phyloP scores from a whole-genome alignment of 2,113 vertebrate species.

The Anolis carolinensis region DNA sequence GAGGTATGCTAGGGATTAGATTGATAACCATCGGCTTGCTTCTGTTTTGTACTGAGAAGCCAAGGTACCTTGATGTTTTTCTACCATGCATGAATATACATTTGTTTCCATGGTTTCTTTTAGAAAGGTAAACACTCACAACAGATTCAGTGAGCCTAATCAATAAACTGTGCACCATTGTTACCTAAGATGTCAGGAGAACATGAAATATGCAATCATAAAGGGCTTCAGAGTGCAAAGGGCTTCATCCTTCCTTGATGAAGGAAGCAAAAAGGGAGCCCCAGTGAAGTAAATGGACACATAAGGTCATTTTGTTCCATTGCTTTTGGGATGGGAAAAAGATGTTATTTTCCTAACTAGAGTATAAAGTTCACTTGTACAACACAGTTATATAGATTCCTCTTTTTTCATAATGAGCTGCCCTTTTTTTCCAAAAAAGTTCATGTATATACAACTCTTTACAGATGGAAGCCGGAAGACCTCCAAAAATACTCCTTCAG shows the following conservation, averaged over 20 bases:
- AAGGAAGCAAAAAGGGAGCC: too few species aligned
- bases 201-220: conserved; percentile 3
- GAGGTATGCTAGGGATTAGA: conserved; percentile 15
- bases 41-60: conserved; percentile 10
- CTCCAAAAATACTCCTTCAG: conserved; percentile 20
- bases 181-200: conserved; percentile 10
- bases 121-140: background rate
- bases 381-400: background rate
- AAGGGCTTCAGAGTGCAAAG: background rate
- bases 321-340: background rate
- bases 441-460: background rate
- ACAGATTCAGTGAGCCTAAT: conserved; percentile 7
- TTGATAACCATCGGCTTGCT: conserved; percentile 26
- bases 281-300: background rate
- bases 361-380: background rate
- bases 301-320: background rate
- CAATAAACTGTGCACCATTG: conserved; percentile 28
- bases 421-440: background rate
- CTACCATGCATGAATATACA: conserved; percentile 17
- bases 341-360: background rate
- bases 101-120: conserved; percentile 38
- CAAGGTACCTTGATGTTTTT: conserved; percentile 12
- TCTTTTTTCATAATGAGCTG: background rate
- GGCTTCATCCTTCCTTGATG: too few species aligned
- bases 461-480: conserved; percentile 1